A percentile compares a stretch with the other conserved stretches of the same genome.
Conservation (phyloP, 2,888 invertebrate genomes). For the Mongoloraphidia duomilia region DNA sequence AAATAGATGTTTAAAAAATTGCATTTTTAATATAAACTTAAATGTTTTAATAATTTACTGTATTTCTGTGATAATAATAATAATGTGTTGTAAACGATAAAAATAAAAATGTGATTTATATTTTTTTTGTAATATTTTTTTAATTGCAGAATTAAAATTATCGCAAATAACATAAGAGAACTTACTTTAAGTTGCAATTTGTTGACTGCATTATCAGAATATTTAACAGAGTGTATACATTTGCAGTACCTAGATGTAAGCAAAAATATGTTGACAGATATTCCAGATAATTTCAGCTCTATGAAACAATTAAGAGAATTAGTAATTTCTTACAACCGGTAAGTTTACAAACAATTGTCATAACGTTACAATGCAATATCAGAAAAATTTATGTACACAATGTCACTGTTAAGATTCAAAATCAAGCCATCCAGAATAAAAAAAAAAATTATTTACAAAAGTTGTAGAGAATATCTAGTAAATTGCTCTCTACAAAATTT, state of each 20-base stretch:
- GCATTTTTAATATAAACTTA: no score
- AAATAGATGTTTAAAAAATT: no score
- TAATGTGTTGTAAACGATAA: no score
- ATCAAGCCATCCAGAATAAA: no score
- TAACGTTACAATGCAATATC: no score
- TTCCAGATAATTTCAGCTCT: constrained; percentile 47
- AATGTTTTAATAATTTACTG: no score
- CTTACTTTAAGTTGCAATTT: constrained; percentile 58
- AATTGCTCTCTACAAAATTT: no score
- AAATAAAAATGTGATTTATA: background rate
- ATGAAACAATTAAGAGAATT: constrained; percentile 61
- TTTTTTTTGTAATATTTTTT: constrained; percentile 10
- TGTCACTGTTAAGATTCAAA: no score
- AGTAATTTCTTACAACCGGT: constrained; percentile 72
- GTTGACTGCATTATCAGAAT: constrained; percentile 46
- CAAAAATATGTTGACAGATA: constrained; percentile 49
- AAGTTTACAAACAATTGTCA: constrained; percentile 20
- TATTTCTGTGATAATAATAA: no score
- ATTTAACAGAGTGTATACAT: constrained; percentile 43
- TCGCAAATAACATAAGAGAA: constrained; percentile 42
- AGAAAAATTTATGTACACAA: no score
- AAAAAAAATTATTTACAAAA: no score
- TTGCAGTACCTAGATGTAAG: constrained; percentile 60
- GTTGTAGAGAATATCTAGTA: no score
- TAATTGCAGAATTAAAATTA: constrained; percentile 31